phyloP scores from a whole-genome alignment of 2,113 vertebrate species.

The Phainopepla nitens region DNA sequence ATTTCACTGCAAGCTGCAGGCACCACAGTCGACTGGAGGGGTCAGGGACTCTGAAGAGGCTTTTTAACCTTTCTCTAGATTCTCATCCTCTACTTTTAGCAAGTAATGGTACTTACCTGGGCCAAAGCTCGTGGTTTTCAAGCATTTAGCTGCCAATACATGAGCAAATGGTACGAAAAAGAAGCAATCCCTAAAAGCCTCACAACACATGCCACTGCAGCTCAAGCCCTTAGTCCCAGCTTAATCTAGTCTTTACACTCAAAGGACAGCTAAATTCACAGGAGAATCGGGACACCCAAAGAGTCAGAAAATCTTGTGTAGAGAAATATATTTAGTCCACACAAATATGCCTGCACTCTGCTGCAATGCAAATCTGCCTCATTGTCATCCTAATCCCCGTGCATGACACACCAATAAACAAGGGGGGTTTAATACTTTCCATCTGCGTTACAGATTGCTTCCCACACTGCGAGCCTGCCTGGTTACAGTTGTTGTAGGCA shows the following conservation, averaged over 20 bases:
- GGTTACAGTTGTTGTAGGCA: constrained; percentile 6
- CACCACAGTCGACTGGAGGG: background rate
- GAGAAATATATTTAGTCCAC: background rate
- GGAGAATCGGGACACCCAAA: constrained; percentile 18
- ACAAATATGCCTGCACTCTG: background rate
- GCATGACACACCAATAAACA: constrained; percentile 39
- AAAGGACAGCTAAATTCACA: background rate
- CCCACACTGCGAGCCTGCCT: constrained; percentile 37
- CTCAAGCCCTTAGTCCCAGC: background rate
- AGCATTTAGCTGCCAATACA: background rate
- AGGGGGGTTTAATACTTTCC: constrained; percentile 15
- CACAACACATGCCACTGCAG: background rate
- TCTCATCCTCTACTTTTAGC: background rate
- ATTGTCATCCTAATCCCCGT: constrained; percentile 31
- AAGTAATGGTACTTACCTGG: background rate
- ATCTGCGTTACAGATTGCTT: constrained; percentile 37
- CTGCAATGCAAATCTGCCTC: constrained; percentile 46
- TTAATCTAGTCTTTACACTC: background rate
- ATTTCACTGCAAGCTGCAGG: background rate
- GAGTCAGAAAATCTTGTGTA: background rate
- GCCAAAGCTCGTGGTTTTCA: background rate
- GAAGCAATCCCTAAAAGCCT: background rate
- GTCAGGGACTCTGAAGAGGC: background rate
- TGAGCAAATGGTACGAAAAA: background rate
- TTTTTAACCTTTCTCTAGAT: background rate